Evolutionary conservation across 2,797 vertebrate genomes (phyloP).

Genomic region (Vipera ursinii): DNA sequence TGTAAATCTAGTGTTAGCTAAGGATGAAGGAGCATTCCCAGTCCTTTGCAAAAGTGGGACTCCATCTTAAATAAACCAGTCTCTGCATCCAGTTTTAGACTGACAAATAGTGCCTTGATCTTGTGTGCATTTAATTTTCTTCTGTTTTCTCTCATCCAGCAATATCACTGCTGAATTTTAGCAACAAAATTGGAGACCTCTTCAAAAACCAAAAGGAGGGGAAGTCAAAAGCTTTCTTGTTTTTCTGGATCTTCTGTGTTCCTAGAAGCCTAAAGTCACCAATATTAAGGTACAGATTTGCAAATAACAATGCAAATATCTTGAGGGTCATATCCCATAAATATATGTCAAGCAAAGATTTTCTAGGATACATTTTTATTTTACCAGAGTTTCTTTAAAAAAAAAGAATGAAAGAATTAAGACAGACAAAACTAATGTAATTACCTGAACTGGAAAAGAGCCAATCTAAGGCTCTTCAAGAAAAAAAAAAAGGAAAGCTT

Average conservation of each 20-base stretch:
- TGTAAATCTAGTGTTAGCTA: neutral
- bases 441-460: conserved; percentile 1
- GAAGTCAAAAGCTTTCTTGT: neutral
- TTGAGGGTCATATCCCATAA: neutral
- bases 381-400: neutral
- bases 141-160: neutral
- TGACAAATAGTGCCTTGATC: neutral
- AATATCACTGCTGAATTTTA: neutral
- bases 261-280: neutral
- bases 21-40: neutral
- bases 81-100: neutral
- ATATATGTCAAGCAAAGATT: neutral
- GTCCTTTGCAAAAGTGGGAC: neutral
- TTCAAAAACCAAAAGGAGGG: neutral
- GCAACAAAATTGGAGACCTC: neutral
- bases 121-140: neutral
- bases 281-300: neutral
- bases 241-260: neutral
- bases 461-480: neutral
- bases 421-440: neutral
- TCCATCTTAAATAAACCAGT: neutral
- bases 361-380: neutral
- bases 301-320: neutral
- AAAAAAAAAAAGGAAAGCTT: conserved; percentile 3
- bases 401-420: neutral